Conservation (phyloP, 37 sponge, comb jelly and placozoan genomes). For the Chondrosia reniformis region DNA sequence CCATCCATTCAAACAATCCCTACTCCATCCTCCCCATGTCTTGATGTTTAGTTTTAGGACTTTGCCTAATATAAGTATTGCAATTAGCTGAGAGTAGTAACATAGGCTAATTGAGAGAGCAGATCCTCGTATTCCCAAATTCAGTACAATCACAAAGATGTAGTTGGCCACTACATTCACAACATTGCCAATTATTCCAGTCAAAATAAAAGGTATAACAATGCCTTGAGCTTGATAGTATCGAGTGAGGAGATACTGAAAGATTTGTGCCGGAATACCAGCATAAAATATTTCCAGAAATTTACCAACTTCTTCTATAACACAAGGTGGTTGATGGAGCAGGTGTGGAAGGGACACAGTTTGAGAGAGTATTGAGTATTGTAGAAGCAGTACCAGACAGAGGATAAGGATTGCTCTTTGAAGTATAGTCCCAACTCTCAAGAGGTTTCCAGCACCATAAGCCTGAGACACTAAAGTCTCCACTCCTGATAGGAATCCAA, state of each 20-base stretch:
- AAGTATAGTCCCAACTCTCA: slow-evolving; percentile 46
- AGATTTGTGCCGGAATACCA: slow-evolving; percentile 1
- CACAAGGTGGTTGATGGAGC: slow-evolving; percentile 51
- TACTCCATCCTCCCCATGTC: slow-evolving; percentile 70
- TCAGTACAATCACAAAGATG: slow-evolving; percentile 27
- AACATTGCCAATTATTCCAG: slow-evolving; percentile 12
- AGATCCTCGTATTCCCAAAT: slow-evolving; percentile 26
- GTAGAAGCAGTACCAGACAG: slow-evolving; percentile 9
- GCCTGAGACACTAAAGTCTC: slow-evolving; percentile 37
- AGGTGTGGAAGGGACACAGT: slow-evolving; percentile 51
- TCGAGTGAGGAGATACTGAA: slow-evolving; percentile 31
- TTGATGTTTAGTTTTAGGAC: slow-evolving; percentile 34
- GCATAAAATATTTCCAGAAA: background rate
- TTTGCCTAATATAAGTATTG: slow-evolving; percentile 20
- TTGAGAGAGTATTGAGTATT: slow-evolving; percentile 35
- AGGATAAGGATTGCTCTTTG: slow-evolving; percentile 62
- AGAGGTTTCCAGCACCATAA: slow-evolving; percentile 60
- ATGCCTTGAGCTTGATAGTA: slow-evolving; percentile 65
- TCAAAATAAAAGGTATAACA: slow-evolving; percentile 39
- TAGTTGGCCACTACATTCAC: slow-evolving; percentile 25
- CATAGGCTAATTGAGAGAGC: slow-evolving; percentile 7
- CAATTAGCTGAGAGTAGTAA: background rate
- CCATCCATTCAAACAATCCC: slow-evolving; percentile 57
- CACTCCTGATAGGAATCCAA: background rate
- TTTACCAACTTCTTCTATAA: slow-evolving; percentile 17